Evolutionary conservation across 2,888 invertebrate genomes (phyloP), one percentile per base, ranked within the genome.

Genomic region (Mechanitis mazaeus): DNA sequence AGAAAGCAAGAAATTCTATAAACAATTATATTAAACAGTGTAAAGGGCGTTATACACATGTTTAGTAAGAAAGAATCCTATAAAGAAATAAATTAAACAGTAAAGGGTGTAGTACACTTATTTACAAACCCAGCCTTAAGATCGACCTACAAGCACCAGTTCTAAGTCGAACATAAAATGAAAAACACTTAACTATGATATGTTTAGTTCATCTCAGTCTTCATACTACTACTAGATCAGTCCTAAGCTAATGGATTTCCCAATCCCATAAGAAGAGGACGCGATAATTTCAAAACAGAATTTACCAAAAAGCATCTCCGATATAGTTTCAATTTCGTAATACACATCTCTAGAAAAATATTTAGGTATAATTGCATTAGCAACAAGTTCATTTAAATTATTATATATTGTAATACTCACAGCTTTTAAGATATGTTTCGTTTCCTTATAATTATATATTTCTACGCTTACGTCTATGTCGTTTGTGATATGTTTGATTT

Each of bases 81-180:
- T 57, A 60, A 54, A 56, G 56, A 55, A 46, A 50, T 28, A 50
- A 31, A 50, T 50, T 31, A 76, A 87, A 82, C 73, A 84, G 85
- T 86, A 83, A 85, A 85, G 86, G 85, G 87, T 87, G 76, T 82
- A 79, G 70, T 71, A 85, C 83, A 86, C 81, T 79, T 89, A 87
- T 88, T 82, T 89, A 89, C 87, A 88, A 85, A 87, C 86, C 88
- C 87, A 89, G 89, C 89, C 87, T 88, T 83, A 81, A 87, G 85
- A 87, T 88, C 89, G 83, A 87, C 84, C 90, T 90, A 90, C 86
- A 89, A 90, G 90, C 90, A 90, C 90, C 90, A 89, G 87, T 87
- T 79, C 90, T 89, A 89, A 87, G 83, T 89, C 81, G 88, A 87
- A 88, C 87, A 85, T 78, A 83, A 85, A 87, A 84, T 76, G 79